Percentiles rank a stretch among this genome's conserved stretches.
Conservation (phyloP, 2,113 vertebrate species). For the Platichthys stellatus region DNA sequence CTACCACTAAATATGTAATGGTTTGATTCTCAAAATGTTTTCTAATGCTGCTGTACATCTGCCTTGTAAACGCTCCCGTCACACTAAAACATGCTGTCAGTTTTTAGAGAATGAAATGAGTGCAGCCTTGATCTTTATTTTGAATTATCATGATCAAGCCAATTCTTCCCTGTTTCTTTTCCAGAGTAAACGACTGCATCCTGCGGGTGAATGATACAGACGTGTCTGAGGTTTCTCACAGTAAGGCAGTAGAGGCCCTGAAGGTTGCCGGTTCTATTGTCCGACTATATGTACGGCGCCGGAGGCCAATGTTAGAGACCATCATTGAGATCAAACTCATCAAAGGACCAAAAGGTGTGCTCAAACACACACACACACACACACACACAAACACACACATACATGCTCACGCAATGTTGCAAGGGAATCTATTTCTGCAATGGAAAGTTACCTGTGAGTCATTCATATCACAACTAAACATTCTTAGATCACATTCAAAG, state of each 20-base stretch:
- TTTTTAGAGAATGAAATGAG: background rate
- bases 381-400: background rate
- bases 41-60: background rate
- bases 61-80: too few relatives aligned
- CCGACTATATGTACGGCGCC: conserved; percentile 90
- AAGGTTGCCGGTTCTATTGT: conserved; percentile 96
- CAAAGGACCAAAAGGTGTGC: conserved; percentile 95
- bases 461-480: too few relatives aligned
- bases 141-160: background rate
- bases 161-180: conserved; percentile 11
- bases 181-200: conserved; percentile 96
- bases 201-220: conserved; percentile 94
- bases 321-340: conserved; percentile 95
- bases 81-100: background rate
- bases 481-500: background rate
- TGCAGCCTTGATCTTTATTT: background rate
- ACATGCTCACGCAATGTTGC: background rate
- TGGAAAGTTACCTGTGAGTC: too few relatives aligned
- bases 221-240: conserved; percentile 94
- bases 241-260: conserved; percentile 94
- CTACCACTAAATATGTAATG: background rate
- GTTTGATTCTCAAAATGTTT: background rate
- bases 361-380: background rate
- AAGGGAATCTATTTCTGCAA: background rate
- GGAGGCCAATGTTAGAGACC: conserved; percentile 94